Evolutionary conservation across 2,113 vertebrate species (phyloP).

Genomic region (Gallinago media): DNA sequence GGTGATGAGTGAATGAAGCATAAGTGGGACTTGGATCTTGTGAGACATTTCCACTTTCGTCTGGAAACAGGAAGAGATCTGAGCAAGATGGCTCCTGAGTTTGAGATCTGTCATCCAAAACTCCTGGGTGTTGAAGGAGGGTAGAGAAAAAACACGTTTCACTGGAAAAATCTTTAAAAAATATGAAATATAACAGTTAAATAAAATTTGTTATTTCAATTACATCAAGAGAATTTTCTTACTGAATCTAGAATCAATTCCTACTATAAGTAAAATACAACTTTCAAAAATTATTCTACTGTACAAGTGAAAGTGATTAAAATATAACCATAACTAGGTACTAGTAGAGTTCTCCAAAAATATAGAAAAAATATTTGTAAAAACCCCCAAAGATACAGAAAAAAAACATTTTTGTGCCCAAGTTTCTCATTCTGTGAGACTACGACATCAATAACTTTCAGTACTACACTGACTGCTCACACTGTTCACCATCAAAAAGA

Average conservation of each 20-base stretch:
- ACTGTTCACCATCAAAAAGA: not conserved
- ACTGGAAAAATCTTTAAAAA: not conserved
- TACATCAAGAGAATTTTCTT: not conserved
- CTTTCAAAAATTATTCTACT: not conserved
- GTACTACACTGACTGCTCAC: not conserved
- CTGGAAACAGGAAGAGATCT: constrained; percentile 97
- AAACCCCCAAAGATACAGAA: not conserved
- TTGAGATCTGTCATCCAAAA: constrained; percentile 78
- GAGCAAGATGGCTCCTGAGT: constrained; percentile 87
- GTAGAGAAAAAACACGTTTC: not conserved
- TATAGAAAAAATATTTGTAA: not conserved
- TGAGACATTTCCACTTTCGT: constrained; percentile 90
- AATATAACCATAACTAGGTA: not conserved
- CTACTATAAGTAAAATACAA: not conserved
- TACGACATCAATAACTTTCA: not conserved
- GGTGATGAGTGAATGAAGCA: constrained; percentile 83
- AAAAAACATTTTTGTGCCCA: not conserved
- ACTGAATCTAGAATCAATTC: not conserved
- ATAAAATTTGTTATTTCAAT: not conserved
- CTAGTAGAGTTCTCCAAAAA: not conserved
- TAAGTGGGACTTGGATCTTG: constrained; percentile 87
- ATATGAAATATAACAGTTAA: not conserved
- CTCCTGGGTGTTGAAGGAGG: constrained; percentile 72
- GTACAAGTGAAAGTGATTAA: not conserved
- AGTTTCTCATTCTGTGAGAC: not conserved